These are phyloP conservation scores for Actenoides hombroni DNA, from an alignment of 2,113 vertebrate genomes.

Conservation along the genomic window DNA sequence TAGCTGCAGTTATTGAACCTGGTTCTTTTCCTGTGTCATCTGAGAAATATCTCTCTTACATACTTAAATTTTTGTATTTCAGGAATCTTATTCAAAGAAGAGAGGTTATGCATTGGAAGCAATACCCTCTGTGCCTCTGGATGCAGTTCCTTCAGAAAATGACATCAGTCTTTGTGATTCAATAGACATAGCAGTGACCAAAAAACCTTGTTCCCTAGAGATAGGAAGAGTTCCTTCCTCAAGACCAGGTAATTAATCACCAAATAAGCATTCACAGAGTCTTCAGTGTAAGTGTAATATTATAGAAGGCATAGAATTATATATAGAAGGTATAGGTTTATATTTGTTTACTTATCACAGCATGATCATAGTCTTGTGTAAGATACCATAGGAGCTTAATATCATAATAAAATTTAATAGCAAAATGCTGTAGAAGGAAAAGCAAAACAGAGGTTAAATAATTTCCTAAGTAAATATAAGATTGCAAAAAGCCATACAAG, in stretches of 20 bases:
- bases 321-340: constrained; percentile 48
- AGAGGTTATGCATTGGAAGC: constrained; percentile 82
- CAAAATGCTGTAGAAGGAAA: background rate
- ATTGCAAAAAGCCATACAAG: background rate
- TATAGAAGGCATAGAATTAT: constrained; percentile 39
- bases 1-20: background rate
- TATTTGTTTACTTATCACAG: constrained; percentile 19
- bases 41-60: constrained; percentile 11
- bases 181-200: constrained; percentile 87
- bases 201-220: constrained; percentile 93
- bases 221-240: constrained; percentile 82
- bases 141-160: constrained; percentile 87
- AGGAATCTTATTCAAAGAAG: constrained; percentile 86
- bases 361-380: background rate
- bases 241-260: constrained; percentile 80
- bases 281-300: background rate
- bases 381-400: background rate
- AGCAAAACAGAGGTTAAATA: background rate
- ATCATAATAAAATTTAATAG: background rate
- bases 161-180: constrained; percentile 90
- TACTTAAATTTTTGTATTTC: constrained; percentile 54
- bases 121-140: constrained; percentile 85
- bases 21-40: background rate
- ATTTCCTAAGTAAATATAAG: background rate
- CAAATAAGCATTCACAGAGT: background rate